Evolutionary conservation across 2,888 invertebrate genomes (phyloP).

Genomic region (Zaprionus lineosus): DNA sequence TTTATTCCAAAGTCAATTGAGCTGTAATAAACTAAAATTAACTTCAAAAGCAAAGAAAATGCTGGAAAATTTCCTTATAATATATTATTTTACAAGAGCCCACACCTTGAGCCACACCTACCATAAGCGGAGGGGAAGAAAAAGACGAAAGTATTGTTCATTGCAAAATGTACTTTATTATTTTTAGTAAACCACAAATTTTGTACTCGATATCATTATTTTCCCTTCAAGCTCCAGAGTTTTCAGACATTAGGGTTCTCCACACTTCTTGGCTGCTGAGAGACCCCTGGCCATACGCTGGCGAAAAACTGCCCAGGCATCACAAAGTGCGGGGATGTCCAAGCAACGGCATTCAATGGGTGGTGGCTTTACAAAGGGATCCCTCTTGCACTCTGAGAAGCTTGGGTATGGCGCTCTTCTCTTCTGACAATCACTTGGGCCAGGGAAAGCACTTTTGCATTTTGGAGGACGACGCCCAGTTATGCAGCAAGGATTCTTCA

Average conservation of each 20-base stretch:
- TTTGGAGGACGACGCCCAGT: slow-evolving; percentile 46
- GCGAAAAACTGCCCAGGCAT: slow-evolving; percentile 56
- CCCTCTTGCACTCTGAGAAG: slow-evolving; percentile 58
- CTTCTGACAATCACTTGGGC: slow-evolving; percentile 35
- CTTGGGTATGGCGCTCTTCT: slow-evolving; percentile 56
- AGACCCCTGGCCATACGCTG: slow-evolving; percentile 38
- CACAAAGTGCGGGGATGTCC: slow-evolving; percentile 21
- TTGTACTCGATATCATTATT: too few species aligned
- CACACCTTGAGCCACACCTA: too few species aligned
- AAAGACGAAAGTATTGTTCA: too few species aligned
- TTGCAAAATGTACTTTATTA: too few species aligned
- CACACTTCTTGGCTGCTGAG: slow-evolving; percentile 23
- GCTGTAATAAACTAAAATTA: neutral
- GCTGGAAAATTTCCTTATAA: too few species aligned
- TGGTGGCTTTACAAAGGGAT: neutral
- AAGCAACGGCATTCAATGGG: slow-evolving; percentile 51
- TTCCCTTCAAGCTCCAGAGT: too few species aligned
- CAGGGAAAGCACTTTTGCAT: slow-evolving; percentile 22
- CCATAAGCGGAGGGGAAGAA: too few species aligned
- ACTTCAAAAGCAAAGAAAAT: neutral
- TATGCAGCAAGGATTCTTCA: slow-evolving; percentile 47
- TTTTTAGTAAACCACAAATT: too few species aligned
- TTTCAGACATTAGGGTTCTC: slow-evolving; percentile 48
- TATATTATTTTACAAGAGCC: too few species aligned
- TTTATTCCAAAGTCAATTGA: neutral